Base-by-base conservation (phyloP, 2,113 vertebrate genomes). In the Melanotaenia duboulayi region DNA sequence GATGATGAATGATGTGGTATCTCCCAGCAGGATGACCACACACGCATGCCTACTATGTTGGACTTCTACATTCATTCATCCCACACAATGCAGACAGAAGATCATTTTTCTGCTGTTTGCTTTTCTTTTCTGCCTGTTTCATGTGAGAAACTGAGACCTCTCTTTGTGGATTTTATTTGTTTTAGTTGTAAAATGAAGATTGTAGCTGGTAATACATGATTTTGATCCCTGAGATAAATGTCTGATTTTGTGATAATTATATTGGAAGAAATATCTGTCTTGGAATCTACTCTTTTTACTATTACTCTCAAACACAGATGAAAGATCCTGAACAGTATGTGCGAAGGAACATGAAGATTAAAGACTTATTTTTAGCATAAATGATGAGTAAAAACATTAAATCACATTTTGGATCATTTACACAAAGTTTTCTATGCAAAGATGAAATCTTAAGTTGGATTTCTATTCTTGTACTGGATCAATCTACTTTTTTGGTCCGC, bases 1-100 rank as follows among this genome's bases (percentile, higher is more conserved):
- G 79, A 81, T 81, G 87, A 90, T 90, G 78, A 90, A 84, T 82
- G 85, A 89, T 78, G 72, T 88, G 79, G 69, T 85, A 61, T 91
- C 78, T 89, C 55, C 76, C 83, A 68, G 58, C 84, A 81, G 82
- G 71, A 69, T 11, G 59, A 75, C 86, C 85, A 84, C 80, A 87
- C 78, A 84, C 81, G 80, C 75, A 35, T 28, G 85, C 61, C 24
- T 24, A 23, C 60, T 69, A 71, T 49, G 51, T 65, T 25, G 50
- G 71, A 52, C 79, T 84, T 70, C 61, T 70, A 23, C 57, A 54
- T 65, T 77, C 54, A 59, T 48, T 17, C 16, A 42, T 72, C 46
- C 22, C 59, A 48, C 40, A 55, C 22, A 35, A 35, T 32, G 40
- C 42, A 71, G 65, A 32, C 58, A 79, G 24, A 51, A 71, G 46